Evolutionary conservation across 1,140 invertebrate species (phyloP).

Genomic region (Platorchestia sp.): DNA sequence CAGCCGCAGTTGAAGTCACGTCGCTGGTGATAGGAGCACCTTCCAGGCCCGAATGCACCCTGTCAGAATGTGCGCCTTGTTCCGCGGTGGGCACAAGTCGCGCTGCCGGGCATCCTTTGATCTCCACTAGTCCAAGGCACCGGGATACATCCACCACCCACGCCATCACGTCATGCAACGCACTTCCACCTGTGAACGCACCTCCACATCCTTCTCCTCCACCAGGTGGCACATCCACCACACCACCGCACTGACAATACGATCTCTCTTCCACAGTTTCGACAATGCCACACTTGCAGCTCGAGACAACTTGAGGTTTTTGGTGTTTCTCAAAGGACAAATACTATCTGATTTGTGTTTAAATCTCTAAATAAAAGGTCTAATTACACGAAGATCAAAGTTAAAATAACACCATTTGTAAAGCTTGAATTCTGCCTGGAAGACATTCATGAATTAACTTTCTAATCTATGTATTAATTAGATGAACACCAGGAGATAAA

Average conservation of each 20-base stretch:
- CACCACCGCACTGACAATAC: background rate
- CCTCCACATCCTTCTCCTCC: conserved; percentile 42
- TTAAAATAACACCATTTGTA: background rate
- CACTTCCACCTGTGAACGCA: conserved; percentile 20
- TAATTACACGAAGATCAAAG: background rate
- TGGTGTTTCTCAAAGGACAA: background rate
- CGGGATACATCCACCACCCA: conserved; percentile 65
- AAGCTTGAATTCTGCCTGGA: background rate
- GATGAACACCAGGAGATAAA: background rate
- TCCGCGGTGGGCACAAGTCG: background rate
- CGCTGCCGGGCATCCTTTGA: conserved; percentile 58
- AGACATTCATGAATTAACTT: background rate
- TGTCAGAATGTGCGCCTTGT: background rate
- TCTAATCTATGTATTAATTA: background rate
- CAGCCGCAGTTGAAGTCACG: background rate
- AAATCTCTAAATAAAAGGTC: background rate
- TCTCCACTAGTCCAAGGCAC: conserved; percentile 65
- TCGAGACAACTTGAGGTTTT: background rate
- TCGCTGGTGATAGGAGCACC: conserved; percentile 52
- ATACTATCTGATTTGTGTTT: background rate
- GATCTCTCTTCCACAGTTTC: conserved; percentile 2
- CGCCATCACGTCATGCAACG: conserved; percentile 58
- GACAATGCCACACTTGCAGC: background rate
- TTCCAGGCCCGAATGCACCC: background rate
- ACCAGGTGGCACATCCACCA: background rate